Base-by-base conservation (phyloP, 1,140 invertebrate genomes). In the Ylistrum balloti region DNA sequence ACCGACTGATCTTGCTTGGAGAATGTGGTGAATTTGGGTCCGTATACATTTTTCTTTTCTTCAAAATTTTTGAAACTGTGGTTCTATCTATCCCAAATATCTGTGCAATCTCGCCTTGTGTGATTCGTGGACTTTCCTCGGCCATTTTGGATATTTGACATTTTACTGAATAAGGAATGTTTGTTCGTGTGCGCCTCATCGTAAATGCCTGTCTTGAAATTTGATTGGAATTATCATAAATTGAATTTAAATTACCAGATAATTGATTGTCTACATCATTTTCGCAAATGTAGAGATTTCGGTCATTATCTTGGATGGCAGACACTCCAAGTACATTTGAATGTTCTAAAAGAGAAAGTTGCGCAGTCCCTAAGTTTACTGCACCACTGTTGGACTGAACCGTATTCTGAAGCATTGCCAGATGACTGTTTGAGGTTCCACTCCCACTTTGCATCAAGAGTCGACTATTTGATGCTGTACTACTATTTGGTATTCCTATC, bases 21-120 rank as follows among this genome's bases (percentile, higher is more conserved):
- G 56, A 74, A 28, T 74, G 22, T 74, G 56, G 56, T 1, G 56
- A 74, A 28, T 1, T 74, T 5, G 56, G n/a, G 22, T 87, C 90
- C n/a, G 35, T 45, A 88, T 48, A 89, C 34, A 91, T 56, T 38
- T 90, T 88, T 28, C 90, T 86, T 85, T 91, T 33, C 86, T 93
- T 93, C 34, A 93, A 56, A 35, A 93, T 90, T 74, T 93, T 93
- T 0, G 91, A 92, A 22, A 93, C 93, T 85, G 93, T 93, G 15
- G 93, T 93, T 89, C 93, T 91, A 34, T 93, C 93, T 41, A 93
- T 91, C 20, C 93, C 93, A 92, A 93, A 93, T 90, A 93, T 92
- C 34, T 93, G 91, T 9, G 93, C 93, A 86, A 93, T 92, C 32
- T 93, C 93, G 0, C 93, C 93, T 85, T 93, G 93, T 87, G 91